Conservation (phyloP, 2,888 invertebrate species). For the Chrysodeixis includens region DNA sequence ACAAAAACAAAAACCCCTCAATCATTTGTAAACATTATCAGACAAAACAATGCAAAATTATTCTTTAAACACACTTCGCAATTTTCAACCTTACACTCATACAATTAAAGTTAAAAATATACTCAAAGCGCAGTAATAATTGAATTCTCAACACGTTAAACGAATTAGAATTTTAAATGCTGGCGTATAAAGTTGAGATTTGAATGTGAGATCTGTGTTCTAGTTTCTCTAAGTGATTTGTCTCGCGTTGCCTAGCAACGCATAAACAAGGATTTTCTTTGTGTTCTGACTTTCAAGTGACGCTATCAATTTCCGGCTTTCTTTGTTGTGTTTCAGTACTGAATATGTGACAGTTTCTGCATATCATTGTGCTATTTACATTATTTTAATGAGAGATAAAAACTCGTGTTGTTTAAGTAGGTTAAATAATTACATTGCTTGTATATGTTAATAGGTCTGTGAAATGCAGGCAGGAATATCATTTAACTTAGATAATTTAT, state of each 20-base stretch:
- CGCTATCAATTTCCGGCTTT: not conserved
- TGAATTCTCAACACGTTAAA: not conserved
- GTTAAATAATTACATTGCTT: too few species aligned
- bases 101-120: not conserved
- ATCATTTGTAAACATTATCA: not conserved
- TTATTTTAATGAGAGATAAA: not conserved
- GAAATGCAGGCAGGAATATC: too few species aligned
- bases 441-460: too few species aligned
- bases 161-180: not conserved
- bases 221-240: slow-evolving; percentile 6
- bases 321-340: not conserved
- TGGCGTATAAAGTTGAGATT: not conserved
- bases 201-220: not conserved
- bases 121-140: not conserved
- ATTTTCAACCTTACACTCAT: not conserved
- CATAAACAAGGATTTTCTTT: slow-evolving; percentile 7
- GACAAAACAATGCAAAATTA: slow-evolving; percentile 4
- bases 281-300: slow-evolving; percentile 3
- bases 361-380: not conserved
- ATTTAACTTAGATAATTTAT: too few species aligned
- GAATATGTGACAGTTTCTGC: not conserved
- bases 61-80: not conserved
- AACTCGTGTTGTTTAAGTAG: not conserved
- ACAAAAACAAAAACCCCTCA: not conserved
- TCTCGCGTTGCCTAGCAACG: slow-evolving; percentile 7